Conservation (phyloP, 1,140 invertebrate species). For the Lamellibrachia luymesi region DNA sequence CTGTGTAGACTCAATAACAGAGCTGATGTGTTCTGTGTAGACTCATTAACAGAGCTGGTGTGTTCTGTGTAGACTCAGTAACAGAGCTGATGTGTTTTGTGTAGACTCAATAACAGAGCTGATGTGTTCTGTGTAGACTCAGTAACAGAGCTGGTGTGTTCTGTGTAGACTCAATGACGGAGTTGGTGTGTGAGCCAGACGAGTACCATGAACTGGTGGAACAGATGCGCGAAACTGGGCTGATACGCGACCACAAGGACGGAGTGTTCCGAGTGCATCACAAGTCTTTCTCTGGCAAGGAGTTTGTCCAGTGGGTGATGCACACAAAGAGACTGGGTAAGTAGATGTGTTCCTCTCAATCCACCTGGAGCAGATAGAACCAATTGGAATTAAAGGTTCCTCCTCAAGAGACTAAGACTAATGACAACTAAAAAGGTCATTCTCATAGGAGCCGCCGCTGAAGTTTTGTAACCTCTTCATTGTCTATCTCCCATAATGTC, state of each 20-base stretch:
- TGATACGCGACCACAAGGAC: constrained; percentile 49
- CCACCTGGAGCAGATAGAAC: too few species aligned
- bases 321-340: constrained; percentile 50
- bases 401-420: too few species aligned
- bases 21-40: background rate
- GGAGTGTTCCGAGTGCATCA: constrained; percentile 43
- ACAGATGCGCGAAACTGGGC: constrained; percentile 44
- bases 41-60: background rate
- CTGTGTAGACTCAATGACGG: background rate
- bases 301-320: constrained; percentile 56
- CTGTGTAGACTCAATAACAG: background rate
- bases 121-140: background rate
- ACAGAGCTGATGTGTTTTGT: background rate
- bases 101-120: too few species aligned
- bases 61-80: background rate
- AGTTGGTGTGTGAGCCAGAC: constrained; percentile 50
- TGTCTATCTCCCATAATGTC: too few species aligned
- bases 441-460: too few species aligned
- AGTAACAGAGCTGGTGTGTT: background rate
- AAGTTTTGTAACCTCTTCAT: too few species aligned
- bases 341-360: background rate
- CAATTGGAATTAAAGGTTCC: too few species aligned
- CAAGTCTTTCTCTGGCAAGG: constrained; percentile 54
- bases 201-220: constrained; percentile 49
- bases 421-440: too few species aligned